phyloP scores from a whole-genome alignment of 2,797 vertebrate genomes.

The Hephaestus fuliginosus region DNA sequence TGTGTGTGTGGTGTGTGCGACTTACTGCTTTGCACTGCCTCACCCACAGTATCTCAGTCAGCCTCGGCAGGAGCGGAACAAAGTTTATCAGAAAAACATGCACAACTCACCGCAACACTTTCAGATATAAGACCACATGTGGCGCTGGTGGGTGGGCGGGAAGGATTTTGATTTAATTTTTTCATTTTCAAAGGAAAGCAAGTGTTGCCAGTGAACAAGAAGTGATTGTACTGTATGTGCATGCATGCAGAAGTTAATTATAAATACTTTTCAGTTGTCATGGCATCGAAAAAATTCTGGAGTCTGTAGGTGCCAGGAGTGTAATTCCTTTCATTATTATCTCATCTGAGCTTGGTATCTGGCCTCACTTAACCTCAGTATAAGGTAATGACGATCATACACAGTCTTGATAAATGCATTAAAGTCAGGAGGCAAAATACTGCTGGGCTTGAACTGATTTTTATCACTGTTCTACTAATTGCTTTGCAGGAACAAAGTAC shows the following conservation, averaged over 20 bases:
- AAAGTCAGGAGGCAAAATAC: constrained; percentile 46
- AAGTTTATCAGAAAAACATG: neutral
- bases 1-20: too few species aligned
- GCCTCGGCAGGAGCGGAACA: neutral
- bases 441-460: constrained; percentile 40
- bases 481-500: constrained; percentile 46
- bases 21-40: neutral
- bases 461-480: constrained; percentile 58
- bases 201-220: constrained; percentile 1
- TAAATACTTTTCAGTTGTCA: constrained; percentile 36
- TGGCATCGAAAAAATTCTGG: constrained; percentile 23
- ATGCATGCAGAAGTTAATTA: constrained; percentile 24
- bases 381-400: constrained; percentile 47
- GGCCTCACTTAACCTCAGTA: constrained; percentile 64
- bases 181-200: neutral
- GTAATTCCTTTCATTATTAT: constrained; percentile 52
- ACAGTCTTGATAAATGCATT: constrained; percentile 44
- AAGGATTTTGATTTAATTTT: neutral
- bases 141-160: neutral
- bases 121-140: neutral
- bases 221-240: neutral
- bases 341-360: constrained; percentile 40
- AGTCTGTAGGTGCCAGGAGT: constrained; percentile 21
- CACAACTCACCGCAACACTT: too few species aligned
- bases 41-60: neutral